A percentile compares a stretch with the other conserved stretches of the same genome.
Evolutionary conservation across 2,113 vertebrate species (phyloP).

Genomic region (Conger conger): DNA sequence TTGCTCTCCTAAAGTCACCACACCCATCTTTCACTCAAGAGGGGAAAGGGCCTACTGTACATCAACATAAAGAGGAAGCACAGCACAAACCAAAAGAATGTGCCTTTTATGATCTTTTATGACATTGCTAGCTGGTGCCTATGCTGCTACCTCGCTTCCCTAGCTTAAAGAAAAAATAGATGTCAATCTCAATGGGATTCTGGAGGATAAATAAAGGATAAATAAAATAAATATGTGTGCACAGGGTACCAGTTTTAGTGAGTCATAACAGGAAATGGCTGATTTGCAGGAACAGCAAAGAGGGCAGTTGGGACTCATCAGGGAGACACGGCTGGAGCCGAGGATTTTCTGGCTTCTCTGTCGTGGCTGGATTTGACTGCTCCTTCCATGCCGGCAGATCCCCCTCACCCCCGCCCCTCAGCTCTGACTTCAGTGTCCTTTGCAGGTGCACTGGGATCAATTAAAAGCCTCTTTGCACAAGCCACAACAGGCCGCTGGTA

Average conservation of each 20-base stretch:
- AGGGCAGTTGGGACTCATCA: background rate
- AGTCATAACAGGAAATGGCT: background rate
- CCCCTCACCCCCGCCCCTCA: conserved; percentile 27
- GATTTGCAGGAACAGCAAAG: background rate
- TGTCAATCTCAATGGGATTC: too few relatives aligned
- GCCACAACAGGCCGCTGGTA: conserved; percentile 48
- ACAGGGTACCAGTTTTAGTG: background rate
- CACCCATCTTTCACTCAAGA: background rate
- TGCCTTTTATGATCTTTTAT: background rate
- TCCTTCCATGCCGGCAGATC: background rate
- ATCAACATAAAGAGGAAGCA: background rate
- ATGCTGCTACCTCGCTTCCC: too few relatives aligned
- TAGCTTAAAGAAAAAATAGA: too few relatives aligned
- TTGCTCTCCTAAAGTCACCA: background rate
- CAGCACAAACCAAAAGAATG: background rate
- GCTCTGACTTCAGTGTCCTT: conserved; percentile 33
- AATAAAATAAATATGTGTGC: too few relatives aligned
- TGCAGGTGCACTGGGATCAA: conserved; percentile 53
- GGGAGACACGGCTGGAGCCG: background rate
- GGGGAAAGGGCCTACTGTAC: background rate
- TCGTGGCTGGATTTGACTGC: background rate
- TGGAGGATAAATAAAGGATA: too few relatives aligned
- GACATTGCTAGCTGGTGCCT: background rate
- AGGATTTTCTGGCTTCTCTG: background rate
- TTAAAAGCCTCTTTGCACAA: conserved; percentile 59